Percentiles rank a stretch among this genome's conserved stretches.
Evolutionary conservation across 1,140 invertebrate species (phyloP).

Genomic region (Subanguina moxae): DNA sequence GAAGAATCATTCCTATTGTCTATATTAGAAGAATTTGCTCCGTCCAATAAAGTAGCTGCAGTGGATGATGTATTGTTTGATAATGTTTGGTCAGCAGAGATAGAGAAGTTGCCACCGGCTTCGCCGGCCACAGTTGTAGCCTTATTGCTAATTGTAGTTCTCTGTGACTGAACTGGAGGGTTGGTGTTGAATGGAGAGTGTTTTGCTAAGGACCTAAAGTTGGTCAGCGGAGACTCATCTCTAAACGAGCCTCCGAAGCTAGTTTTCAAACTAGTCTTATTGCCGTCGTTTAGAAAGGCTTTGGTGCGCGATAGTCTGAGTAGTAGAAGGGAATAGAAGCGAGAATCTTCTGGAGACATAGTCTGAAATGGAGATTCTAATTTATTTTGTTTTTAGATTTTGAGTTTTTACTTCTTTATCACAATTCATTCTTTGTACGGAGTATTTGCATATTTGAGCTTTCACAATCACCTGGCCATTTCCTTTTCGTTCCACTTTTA

Average conservation of each 20-base stretch:
- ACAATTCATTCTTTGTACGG: constrained; percentile 30
- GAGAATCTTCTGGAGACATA: constrained; percentile 33
- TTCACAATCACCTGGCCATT: constrained; percentile 25
- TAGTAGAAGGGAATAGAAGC: constrained; percentile 31
- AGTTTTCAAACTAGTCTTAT: neutral
- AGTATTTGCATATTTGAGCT: constrained; percentile 34
- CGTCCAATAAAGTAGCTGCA: neutral
- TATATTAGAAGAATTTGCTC: no score
- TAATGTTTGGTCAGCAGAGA: no score
- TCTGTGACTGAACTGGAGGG: neutral
- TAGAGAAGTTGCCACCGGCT: neutral
- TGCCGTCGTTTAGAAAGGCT: constrained; percentile 12
- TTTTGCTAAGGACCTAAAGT: neutral
- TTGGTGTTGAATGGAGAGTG: neutral
- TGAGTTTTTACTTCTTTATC: constrained; percentile 23
- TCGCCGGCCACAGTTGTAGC: neutral
- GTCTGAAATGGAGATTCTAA: constrained; percentile 28
- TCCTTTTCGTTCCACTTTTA: constrained; percentile 8
- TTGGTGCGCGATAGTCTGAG: constrained; percentile 27
- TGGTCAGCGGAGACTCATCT: neutral
- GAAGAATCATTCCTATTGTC: no score
- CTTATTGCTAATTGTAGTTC: neutral
- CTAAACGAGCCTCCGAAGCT: neutral
- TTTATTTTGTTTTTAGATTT: neutral
- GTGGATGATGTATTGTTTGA: neutral